Evolutionary conservation across 2,113 vertebrate species (phyloP).

Genomic region (Neopipo cinnamomea): DNA sequence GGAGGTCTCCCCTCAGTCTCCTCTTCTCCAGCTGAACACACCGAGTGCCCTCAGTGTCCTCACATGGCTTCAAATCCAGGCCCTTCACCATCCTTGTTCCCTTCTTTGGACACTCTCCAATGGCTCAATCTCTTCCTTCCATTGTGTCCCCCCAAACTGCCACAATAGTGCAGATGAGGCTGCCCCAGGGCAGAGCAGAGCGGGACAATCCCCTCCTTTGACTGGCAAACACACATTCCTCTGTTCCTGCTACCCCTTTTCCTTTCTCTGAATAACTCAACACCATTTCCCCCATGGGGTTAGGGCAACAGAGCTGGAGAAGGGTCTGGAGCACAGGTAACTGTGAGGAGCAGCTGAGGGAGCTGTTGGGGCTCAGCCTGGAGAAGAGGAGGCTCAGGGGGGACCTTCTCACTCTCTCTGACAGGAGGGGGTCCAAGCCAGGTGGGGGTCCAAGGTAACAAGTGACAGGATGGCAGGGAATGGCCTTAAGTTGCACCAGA

Average conservation of each 20-base stretch:
- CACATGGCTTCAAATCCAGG: not conserved
- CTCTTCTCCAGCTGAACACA: not conserved
- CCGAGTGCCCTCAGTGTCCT: not conserved
- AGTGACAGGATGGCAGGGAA: not conserved
- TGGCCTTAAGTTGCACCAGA: rapidly evolving
- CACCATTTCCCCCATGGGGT: not conserved
- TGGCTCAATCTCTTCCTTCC: not conserved
- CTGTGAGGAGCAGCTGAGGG: not conserved
- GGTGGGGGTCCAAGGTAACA: not conserved
- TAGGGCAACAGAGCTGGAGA: not conserved
- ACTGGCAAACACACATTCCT: not conserved
- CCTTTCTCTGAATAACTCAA: not conserved
- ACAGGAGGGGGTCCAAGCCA: not conserved
- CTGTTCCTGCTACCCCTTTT: not conserved
- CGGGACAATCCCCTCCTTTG: not conserved
- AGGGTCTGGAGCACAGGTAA: not conserved
- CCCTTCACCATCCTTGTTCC: not conserved
- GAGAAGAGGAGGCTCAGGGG: not conserved
- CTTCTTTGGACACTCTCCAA: not conserved
- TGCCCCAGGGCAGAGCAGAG: not conserved
- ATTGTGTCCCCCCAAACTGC: not conserved
- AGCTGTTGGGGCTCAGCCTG: not conserved
- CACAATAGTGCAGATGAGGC: not conserved
- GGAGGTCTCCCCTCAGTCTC: too few relatives aligned
- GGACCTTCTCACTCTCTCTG: not conserved